A percentile compares a stretch with the other conserved stretches of the same genome.
Evolutionary conservation across 2,797 vertebrate genomes (phyloP).

Genomic region (Salarias fasciatus): DNA sequence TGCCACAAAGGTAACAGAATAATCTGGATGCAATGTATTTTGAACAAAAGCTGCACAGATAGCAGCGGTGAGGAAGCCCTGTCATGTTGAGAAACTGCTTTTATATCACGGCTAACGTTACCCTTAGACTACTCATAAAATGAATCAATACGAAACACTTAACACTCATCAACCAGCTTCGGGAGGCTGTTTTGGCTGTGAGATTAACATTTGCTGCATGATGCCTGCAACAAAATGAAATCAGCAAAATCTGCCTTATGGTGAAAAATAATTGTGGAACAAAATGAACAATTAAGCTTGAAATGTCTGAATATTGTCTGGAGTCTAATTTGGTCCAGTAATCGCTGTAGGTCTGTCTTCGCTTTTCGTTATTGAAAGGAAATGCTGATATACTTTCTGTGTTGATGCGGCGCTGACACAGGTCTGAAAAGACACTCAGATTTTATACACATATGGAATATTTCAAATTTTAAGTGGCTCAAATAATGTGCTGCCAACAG

Average conservation of each 20-base stretch:
- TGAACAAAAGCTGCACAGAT: constrained; percentile 15
- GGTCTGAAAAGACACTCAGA: too few species aligned
- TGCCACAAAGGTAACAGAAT: constrained; percentile 9
- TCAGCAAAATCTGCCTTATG: constrained; percentile 3
- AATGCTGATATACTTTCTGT: constrained; percentile 3
- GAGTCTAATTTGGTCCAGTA: background rate
- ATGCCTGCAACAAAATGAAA: background rate
- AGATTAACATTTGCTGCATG: constrained; percentile 3
- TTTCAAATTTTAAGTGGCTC: too few species aligned
- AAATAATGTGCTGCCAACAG: too few species aligned
- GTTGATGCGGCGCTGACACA: background rate
- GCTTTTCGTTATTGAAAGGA: constrained; percentile 5
- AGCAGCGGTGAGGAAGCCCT: background rate
- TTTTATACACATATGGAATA: too few species aligned
- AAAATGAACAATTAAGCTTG: background rate
- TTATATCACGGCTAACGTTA: background rate
- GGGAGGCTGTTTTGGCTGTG: constrained; percentile 1
- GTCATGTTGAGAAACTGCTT: constrained; percentile 9
- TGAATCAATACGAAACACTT: constrained; percentile 6
- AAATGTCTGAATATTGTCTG: constrained; percentile 5
- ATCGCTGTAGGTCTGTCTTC: background rate
- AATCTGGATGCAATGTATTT: constrained; percentile 6
- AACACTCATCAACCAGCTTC: constrained; percentile 14
- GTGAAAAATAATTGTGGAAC: background rate
- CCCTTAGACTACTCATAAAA: constrained; percentile 3